phyloP scores from a whole-genome alignment of 2,797 vertebrate species.

The Euthynnus affinis region DNA sequence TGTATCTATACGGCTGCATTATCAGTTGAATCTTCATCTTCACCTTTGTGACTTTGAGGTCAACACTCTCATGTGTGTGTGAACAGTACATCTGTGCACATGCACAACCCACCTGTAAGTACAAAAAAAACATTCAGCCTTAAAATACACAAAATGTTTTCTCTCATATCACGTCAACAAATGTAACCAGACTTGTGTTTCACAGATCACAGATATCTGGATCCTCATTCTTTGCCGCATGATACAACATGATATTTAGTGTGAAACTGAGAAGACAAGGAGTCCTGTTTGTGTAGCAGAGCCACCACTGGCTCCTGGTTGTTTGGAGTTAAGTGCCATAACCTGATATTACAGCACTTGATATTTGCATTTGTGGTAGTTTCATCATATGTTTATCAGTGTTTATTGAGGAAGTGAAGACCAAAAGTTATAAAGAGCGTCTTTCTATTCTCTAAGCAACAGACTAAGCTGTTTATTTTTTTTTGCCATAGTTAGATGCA shows the following conservation, averaged over 20 bases:
- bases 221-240: neutral
- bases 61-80: constrained; percentile 11
- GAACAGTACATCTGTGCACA: neutral
- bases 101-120: constrained; percentile 47
- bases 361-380: constrained; percentile 59
- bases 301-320: neutral
- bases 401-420: constrained; percentile 54
- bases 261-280: neutral
- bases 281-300: constrained; percentile 1
- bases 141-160: neutral
- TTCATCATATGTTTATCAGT: constrained; percentile 46
- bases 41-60: constrained; percentile 63
- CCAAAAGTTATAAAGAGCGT: neutral
- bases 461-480: constrained; percentile 13
- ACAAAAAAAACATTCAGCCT: neutral
- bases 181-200: neutral
- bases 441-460: constrained; percentile 16
- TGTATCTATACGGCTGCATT: constrained; percentile 63
- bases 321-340: neutral
- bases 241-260: neutral
- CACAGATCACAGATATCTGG: neutral
- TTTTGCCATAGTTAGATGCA: neutral
- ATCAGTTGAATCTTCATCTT: constrained; percentile 70
- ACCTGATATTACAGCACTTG: constrained; percentile 5
- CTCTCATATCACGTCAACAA: neutral